Base-by-base conservation (phyloP, 2,888 invertebrate genomes). In the Oligia latruncula region DNA sequence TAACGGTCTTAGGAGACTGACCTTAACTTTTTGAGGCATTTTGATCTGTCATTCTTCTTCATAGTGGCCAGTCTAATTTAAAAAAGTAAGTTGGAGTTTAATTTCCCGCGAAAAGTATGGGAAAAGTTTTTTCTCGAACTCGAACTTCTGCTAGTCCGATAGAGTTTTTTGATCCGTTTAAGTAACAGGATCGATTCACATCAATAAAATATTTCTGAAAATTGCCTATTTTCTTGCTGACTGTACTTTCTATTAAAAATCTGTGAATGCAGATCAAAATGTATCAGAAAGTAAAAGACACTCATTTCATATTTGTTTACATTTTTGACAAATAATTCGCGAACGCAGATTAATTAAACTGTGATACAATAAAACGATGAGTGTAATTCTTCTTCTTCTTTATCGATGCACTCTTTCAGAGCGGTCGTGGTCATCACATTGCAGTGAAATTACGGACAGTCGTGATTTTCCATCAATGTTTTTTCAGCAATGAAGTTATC, bases 361-460 rank as follows among this genome's bases (percentile, higher is more conserved):
- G 84, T 83, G 86, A 88, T 85, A 67, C 76, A 79, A 68, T 82
- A 77, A 72, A 88, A 80, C 68, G 60, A 74, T 68, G 64, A 81
- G 66, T 82, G 80, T 84, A 73, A 85, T 88, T 49, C 15, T 49
- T 49, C 15, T 15, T 49, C 0, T 49, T 46, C 11, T 13, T 49
- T 15, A 49, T 49, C 49, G 49, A 49, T 49, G 15, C 15, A 49
- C 49, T 15, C 49, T 49, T 49, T 49, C 49, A 49, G 49, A 15
- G 49, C 49, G 15, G 15, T 49, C 4, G 49, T 15, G 49, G 4
- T 15, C 49, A 4, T 49, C 15, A 49, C 49, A 13, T 15, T 49
- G 49, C 4, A 49, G 15, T 49, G 49, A 49, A 15, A 15, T 49
- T 15, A 49, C 49, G 49, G 15, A 49, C 49, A 15, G 15, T 15